These are phyloP conservation scores for Lasioglossum figueresi DNA, from an alignment of 2,888 invertebrate genomes.

Conservation along the genomic window DNA sequence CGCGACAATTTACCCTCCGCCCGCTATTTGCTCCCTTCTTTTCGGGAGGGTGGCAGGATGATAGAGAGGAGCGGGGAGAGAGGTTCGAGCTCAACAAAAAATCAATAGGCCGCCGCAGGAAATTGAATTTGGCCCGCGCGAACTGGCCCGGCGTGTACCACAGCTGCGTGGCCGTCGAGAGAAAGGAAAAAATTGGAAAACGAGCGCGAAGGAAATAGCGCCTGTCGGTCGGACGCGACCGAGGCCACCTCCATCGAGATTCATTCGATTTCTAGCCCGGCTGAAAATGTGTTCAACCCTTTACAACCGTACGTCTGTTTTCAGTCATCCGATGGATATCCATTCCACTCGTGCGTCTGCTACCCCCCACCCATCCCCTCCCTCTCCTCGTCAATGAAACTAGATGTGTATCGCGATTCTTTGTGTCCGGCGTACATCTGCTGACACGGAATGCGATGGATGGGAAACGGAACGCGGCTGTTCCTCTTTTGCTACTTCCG, in stretches of 20 bases:
- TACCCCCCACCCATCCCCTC: not conserved
- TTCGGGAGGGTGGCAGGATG: not conserved
- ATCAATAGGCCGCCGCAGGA: slow-evolving; percentile 68
- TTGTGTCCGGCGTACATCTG: not conserved
- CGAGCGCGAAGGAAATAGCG: slow-evolving; percentile 53
- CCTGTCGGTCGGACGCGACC: slow-evolving; percentile 46
- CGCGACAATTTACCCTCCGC: not conserved
- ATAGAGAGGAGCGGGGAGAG: not conserved
- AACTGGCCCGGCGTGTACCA: slow-evolving; percentile 60
- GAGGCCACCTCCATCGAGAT: slow-evolving; percentile 49
- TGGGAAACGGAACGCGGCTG: not conserved
- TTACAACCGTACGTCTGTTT: slow-evolving; percentile 37
- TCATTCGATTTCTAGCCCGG: slow-evolving; percentile 52
- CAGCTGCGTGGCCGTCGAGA: slow-evolving; percentile 50
- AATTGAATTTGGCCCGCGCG: slow-evolving; percentile 69
- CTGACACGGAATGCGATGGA: slow-evolving; percentile 32
- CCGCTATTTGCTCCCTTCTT: not conserved
- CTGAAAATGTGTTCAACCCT: slow-evolving; percentile 52
- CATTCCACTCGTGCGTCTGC: slow-evolving; percentile 14
- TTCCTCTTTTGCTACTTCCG: not conserved
- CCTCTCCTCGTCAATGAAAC: slow-evolving; percentile 4
- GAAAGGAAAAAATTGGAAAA: slow-evolving; percentile 18
- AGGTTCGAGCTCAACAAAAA: slow-evolving; percentile 34
- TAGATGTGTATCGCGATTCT: slow-evolving; percentile 3
- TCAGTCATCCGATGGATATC: slow-evolving; percentile 37